Percentiles rank a stretch among this genome's conserved stretches.
phyloP scores from a whole-genome alignment of 2,113 vertebrate genomes.

The Alosa alosa region DNA sequence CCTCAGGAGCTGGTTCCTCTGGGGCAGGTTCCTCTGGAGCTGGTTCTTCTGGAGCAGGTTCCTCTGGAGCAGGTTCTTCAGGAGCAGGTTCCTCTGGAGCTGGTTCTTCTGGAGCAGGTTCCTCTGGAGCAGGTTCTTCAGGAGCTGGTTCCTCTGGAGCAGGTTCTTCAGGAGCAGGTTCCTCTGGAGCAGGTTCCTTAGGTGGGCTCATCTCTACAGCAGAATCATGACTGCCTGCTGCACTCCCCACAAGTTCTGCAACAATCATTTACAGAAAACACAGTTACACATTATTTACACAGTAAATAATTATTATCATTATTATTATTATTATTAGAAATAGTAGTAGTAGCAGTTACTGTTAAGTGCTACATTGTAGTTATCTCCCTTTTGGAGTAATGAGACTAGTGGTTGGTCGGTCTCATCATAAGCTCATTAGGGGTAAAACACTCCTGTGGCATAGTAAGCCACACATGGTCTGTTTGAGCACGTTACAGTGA shows the following conservation, averaged over 20 bases:
- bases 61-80: background rate
- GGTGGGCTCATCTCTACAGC: background rate
- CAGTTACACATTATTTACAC: background rate
- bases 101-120: background rate
- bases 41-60: slow-evolving; percentile 30
- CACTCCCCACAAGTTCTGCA: background rate
- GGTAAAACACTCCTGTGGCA: no score
- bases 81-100: no score
- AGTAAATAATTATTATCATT: no score
- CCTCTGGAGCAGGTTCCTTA: background rate
- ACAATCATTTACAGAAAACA: background rate
- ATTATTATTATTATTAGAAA: no score
- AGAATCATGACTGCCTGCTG: background rate
- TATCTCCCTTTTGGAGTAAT: no score
- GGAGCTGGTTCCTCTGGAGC: slow-evolving; percentile 25
- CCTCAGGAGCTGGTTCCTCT: background rate
- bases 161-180: background rate
- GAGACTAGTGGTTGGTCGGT: no score
- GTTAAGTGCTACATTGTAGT: no score
- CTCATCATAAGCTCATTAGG: no score
- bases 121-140: slow-evolving; percentile 18
- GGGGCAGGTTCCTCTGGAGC: slow-evolving; percentile 1
- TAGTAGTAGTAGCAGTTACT: no score
- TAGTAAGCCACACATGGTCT: background rate
- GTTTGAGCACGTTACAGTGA: background rate